phyloP scores from a whole-genome alignment of 2,113 vertebrate genomes.

The Telmatochromis bifrenatus region DNA sequence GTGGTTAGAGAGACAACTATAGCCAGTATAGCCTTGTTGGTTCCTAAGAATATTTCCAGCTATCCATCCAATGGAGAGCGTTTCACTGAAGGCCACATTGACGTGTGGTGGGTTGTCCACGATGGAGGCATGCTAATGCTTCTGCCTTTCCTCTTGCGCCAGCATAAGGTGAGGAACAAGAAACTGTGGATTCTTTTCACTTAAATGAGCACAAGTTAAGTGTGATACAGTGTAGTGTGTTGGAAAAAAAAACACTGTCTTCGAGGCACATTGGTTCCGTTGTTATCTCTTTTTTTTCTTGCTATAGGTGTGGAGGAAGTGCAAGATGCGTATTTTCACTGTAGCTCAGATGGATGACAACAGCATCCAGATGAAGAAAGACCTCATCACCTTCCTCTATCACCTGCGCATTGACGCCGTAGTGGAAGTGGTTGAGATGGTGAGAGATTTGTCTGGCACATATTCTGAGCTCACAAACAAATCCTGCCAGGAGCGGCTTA shows the following conservation, averaged over 20 bases:
- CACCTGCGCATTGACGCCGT: conserved; percentile 90
- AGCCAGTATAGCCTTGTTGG: conserved; percentile 87
- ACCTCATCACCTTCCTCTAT: conserved; percentile 92
- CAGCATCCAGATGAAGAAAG: conserved; percentile 99
- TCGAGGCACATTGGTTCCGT: neutral
- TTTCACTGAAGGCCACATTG: conserved; percentile 93
- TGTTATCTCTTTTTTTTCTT: neutral
- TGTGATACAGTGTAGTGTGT: neutral
- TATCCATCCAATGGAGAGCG: conserved; percentile 94
- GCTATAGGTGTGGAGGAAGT: conserved; percentile 93
- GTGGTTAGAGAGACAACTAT: conserved; percentile 93
- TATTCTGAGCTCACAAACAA: neutral
- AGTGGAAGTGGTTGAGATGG: conserved; percentile 98
- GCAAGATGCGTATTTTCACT: conserved; percentile 98
- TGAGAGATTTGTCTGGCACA: conserved; percentile 58
- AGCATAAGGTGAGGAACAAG: conserved; percentile 83
- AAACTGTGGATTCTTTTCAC: neutral
- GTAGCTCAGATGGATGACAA: conserved; percentile 98
- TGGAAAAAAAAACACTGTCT: rapidly evolving
- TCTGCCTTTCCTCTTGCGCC: conserved; percentile 93
- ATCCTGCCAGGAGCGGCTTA: neutral
- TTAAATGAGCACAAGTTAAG: neutral
- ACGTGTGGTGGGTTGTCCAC: conserved; percentile 97
- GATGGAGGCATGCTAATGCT: conserved; percentile 98
- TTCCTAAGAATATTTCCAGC: conserved; percentile 91